Conservation (phyloP, 92 coral and sea anemone genomes). For the Bergia sp. region DNA sequence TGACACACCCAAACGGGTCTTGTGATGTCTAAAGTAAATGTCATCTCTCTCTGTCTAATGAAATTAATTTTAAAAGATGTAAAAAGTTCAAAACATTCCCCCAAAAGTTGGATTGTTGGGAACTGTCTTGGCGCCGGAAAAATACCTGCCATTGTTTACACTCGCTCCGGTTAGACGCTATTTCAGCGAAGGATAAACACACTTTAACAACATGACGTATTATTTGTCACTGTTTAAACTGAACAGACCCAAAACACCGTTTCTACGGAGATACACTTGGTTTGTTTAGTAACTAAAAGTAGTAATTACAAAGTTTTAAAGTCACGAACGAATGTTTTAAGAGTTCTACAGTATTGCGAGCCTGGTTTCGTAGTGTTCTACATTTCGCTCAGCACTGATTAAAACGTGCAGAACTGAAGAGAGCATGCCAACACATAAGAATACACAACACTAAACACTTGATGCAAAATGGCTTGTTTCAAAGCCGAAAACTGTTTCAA, state of each 20-base stretch:
- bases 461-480: too few relatives aligned
- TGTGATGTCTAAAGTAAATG: neutral
- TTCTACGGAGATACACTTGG: neutral
- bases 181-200: neutral
- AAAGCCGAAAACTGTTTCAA: too few relatives aligned
- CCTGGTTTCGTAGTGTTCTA: too few relatives aligned
- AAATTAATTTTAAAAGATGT: neutral
- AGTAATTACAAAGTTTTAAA: too few relatives aligned
- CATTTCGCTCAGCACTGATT: too few relatives aligned
- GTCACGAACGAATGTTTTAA: neutral
- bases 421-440: too few relatives aligned
- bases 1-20: neutral
- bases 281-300: neutral
- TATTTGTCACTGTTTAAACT: neutral
- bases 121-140: neutral
- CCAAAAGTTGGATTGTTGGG: neutral
- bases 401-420: too few relatives aligned
- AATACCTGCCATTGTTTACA: neutral
- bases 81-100: neutral
- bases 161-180: neutral
- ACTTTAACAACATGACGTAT: neutral
- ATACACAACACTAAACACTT: too few relatives aligned
- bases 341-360: neutral
- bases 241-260: too few relatives aligned
- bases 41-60: too few relatives aligned